A percentile compares a stretch with the other conserved stretches of the same genome.
Conservation (phyloP, 2,113 vertebrate species). For the Chamaea fasciata region DNA sequence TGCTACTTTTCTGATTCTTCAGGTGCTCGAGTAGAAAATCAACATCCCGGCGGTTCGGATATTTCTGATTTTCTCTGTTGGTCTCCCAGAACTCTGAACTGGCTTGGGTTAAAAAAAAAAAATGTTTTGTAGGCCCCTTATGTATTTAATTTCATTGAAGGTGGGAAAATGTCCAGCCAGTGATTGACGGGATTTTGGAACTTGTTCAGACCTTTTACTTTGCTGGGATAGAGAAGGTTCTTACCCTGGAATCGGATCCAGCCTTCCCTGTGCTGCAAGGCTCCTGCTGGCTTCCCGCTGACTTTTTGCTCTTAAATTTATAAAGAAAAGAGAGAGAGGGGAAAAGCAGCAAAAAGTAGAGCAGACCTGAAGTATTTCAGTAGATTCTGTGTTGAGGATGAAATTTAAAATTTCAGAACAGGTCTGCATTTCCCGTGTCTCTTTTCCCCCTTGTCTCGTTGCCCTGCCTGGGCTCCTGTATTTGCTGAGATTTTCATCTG, state of each 20-base stretch:
- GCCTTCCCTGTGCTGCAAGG: not conserved
- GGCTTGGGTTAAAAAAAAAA: not conserved
- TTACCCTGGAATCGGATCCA: not conserved
- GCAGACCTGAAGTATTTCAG: not conserved
- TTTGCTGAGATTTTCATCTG: not conserved
- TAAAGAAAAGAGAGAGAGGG: not conserved
- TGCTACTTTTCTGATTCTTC: not conserved
- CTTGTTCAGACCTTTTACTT: constrained; percentile 30
- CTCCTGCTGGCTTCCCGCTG: constrained; percentile 16
- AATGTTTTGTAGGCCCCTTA: not conserved
- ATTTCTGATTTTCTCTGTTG: not conserved
- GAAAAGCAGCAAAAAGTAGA: not conserved
- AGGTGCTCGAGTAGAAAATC: not conserved
- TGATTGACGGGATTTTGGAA: constrained; percentile 28
- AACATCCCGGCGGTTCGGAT: not conserved
- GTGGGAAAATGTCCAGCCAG: constrained; percentile 45
- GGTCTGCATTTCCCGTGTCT: not conserved
- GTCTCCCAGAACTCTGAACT: not conserved
- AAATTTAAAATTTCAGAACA: not conserved
- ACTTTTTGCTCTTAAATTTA: not conserved
- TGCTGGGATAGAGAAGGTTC: not conserved
- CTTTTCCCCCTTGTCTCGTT: not conserved
- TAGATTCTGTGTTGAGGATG: not conserved
- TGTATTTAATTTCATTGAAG: constrained; percentile 13
- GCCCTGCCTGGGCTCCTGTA: not conserved